These are phyloP conservation scores for Caenorhabditis latens DNA, from an alignment of 1,140 invertebrate species.

Conservation along the genomic window DNA sequence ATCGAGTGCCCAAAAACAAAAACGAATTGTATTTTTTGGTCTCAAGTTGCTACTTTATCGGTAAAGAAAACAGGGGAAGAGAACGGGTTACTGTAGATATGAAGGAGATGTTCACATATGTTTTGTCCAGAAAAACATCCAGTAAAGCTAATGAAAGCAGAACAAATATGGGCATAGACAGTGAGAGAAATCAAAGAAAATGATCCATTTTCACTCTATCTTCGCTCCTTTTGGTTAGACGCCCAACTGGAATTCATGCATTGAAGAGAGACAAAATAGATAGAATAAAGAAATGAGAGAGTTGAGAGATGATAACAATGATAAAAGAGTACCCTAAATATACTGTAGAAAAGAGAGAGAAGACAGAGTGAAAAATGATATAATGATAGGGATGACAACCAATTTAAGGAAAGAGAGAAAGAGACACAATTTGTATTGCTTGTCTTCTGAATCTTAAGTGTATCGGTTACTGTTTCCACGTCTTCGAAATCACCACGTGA, in stretches of 20 bases:
- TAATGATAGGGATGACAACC: conserved; percentile 29
- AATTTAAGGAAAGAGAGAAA: background rate
- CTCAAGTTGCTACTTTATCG: too few relatives aligned
- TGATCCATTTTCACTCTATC: background rate
- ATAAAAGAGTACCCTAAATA: background rate
- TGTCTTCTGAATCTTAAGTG: background rate
- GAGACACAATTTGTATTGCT: background rate
- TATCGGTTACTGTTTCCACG: conserved; percentile 19
- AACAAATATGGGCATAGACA: too few relatives aligned
- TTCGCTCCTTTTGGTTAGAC: conserved; percentile 13
- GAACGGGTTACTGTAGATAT: background rate
- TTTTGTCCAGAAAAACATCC: background rate
- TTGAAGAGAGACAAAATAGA: conserved; percentile 3
- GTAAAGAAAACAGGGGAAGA: background rate
- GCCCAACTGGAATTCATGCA: conserved; percentile 36
- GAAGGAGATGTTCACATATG: background rate
- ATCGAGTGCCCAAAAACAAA: too few relatives aligned
- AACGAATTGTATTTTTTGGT: too few relatives aligned
- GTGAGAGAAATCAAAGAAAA: background rate
- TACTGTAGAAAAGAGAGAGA: conserved; percentile 21
- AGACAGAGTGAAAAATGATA: conserved; percentile 30
- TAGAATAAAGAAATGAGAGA: background rate
- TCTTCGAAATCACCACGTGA: conserved; percentile 22
- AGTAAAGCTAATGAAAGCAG: background rate
- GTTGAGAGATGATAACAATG: conserved; percentile 4